Evolutionary conservation across 1,140 invertebrate genomes (phyloP).

Genomic region (Ladona fulva): DNA sequence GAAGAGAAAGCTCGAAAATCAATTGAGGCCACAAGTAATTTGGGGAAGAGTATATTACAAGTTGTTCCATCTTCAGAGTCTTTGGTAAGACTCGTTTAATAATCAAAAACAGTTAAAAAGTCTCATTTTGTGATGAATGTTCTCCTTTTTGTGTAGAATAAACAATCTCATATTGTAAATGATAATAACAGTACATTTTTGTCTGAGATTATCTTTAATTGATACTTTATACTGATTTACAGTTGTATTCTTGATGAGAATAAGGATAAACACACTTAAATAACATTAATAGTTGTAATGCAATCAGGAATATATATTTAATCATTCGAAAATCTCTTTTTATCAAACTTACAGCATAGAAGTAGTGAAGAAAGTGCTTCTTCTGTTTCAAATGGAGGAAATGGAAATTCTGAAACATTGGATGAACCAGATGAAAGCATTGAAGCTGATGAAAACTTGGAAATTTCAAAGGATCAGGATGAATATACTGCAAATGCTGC

Average conservation of each 20-base stretch:
- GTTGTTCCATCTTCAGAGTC: background rate
- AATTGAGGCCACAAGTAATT: background rate
- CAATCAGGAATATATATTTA: too few species aligned
- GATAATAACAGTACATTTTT: too few species aligned
- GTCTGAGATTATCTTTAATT: too few species aligned
- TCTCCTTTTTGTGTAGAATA: too few species aligned
- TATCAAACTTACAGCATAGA: background rate
- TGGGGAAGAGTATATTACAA: background rate
- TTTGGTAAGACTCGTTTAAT: background rate
- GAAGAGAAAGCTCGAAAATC: constrained; percentile 35
- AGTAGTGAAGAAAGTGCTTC: background rate
- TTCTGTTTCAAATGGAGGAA: background rate
- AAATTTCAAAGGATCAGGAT: background rate
- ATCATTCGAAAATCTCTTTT: too few species aligned
- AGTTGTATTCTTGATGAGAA: too few species aligned
- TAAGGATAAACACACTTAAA: too few species aligned
- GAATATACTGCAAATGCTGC: background rate
- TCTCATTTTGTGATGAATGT: too few species aligned
- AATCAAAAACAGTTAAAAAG: too few species aligned
- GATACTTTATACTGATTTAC: too few species aligned
- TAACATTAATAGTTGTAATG: too few species aligned
- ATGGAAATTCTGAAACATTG: background rate
- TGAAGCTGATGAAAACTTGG: background rate
- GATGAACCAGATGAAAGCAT: background rate
- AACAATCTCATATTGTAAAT: too few species aligned